Percentiles rank a stretch among this genome's conserved stretches.
phyloP scores from a whole-genome alignment of 2,797 vertebrate species.

The Rhabdophis nuchalis region DNA sequence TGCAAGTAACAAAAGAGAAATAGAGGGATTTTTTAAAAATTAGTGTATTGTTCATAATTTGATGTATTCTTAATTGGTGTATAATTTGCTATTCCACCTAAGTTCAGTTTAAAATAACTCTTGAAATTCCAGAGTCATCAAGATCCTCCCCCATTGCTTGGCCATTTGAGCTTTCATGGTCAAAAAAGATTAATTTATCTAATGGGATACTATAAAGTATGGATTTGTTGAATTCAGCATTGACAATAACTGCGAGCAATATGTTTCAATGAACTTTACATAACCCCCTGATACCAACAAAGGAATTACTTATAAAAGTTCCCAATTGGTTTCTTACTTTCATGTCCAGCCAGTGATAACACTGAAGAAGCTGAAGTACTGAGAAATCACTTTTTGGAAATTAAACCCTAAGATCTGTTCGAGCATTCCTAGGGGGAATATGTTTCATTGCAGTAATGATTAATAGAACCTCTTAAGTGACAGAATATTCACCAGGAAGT shows the following conservation, averaged over 20 bases:
- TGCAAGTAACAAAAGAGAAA: not conserved
- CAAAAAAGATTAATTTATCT: conserved; percentile 66
- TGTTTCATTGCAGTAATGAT: conserved; percentile 75
- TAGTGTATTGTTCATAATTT: not conserved
- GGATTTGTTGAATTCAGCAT: conserved; percentile 66
- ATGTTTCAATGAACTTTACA: conserved; percentile 81
- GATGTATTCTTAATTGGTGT: conserved; percentile 27
- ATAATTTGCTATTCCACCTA: conserved; percentile 4
- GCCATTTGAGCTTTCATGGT: conserved; percentile 49
- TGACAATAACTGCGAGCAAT: conserved; percentile 69
- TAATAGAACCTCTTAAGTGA: conserved; percentile 79
- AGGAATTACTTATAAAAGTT: conserved; percentile 83
- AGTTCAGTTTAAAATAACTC: not conserved
- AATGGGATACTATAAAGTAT: conserved; percentile 64
- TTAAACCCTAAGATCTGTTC: conserved; percentile 73
- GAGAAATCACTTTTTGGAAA: conserved; percentile 76
- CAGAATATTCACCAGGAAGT: conserved; percentile 87
- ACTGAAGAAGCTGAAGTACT: conserved; percentile 81
- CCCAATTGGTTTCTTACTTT: conserved; percentile 76
- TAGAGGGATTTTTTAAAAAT: not conserved
- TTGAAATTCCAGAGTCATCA: conserved; percentile 47
- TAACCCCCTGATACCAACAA: conserved; percentile 84
- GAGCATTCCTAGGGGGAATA: conserved; percentile 75
- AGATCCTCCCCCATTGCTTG: conserved; percentile 44
- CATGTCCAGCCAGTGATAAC: conserved; percentile 85